phyloP scores from a whole-genome alignment of 2,888 invertebrate genomes.

The Drosophila subsilvestris region DNA sequence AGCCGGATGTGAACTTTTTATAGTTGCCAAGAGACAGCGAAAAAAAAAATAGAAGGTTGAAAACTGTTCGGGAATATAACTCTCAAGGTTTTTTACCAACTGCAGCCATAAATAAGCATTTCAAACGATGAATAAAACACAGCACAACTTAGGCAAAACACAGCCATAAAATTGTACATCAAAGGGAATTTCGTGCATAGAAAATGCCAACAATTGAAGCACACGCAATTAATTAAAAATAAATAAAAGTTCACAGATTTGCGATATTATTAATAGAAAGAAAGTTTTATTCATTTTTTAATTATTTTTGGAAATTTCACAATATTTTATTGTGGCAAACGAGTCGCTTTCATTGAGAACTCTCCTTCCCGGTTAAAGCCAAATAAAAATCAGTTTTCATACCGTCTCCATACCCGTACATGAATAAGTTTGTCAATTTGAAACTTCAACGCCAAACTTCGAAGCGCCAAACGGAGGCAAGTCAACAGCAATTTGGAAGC shows the following conservation, averaged over 20 bases:
- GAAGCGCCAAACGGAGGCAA: constrained; percentile 17
- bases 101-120: constrained; percentile 42
- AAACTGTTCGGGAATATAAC: constrained; percentile 22
- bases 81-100: constrained; percentile 23
- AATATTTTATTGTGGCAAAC: no score
- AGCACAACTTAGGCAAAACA: constrained; percentile 1
- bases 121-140: constrained; percentile 8
- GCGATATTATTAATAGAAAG: not conserved
- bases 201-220: not conserved
- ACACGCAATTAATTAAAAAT: not conserved
- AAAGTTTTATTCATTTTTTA: no score
- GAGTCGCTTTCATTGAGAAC: no score
- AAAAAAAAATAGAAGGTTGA: constrained; percentile 16
- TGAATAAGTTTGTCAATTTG: constrained; percentile 8
- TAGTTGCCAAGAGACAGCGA: constrained; percentile 19
- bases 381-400: not conserved
- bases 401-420: not conserved
- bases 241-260: not conserved
- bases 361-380: not conserved
- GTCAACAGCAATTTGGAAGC: constrained; percentile 34
- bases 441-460: constrained; percentile 7
- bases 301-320: no score
- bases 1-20: constrained; percentile 36
- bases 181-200: not conserved
- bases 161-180: not conserved